phyloP scores from a whole-genome alignment of 2,888 invertebrate species.

The Phyllotreta cruciferae region DNA sequence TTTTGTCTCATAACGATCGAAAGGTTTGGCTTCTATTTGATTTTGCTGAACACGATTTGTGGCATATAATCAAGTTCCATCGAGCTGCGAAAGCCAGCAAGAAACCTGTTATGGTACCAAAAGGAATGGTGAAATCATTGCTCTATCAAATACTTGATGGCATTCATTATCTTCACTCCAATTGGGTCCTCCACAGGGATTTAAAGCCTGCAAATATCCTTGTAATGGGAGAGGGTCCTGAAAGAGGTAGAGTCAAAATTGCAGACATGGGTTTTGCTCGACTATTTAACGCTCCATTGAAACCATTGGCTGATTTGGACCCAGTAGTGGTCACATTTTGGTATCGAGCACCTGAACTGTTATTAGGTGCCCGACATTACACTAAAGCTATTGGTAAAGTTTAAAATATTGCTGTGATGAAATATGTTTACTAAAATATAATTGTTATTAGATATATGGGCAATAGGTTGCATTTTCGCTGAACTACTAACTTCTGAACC shows the following conservation, averaged over 20 bases:
- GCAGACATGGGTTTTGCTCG: constrained; percentile 99
- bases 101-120: constrained; percentile 93
- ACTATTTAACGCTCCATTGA: constrained; percentile 95
- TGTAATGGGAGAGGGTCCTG: constrained; percentile 98
- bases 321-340: constrained; percentile 99
- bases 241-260: constrained; percentile 95
- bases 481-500: constrained; percentile 99
- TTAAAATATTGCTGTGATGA: constrained; percentile 13
- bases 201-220: constrained; percentile 99
- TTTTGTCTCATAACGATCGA: constrained; percentile 93
- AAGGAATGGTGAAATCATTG: constrained; percentile 97
- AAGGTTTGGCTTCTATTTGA: constrained; percentile 98
- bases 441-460: constrained; percentile 86
- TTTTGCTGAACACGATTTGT: constrained; percentile 98
- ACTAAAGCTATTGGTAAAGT: constrained; percentile 91
- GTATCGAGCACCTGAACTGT: constrained; percentile 96
- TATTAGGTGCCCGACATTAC: constrained; percentile 94
- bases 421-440: neutral
- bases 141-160: constrained; percentile 98
- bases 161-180: constrained; percentile 97
- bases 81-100: constrained; percentile 97
- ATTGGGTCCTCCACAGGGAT: constrained; percentile 98
- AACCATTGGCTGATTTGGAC: constrained; percentile 96
- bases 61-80: constrained; percentile 99
- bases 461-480: constrained; percentile 98